Conservation (phyloP, 2,888 invertebrate species). For the Eupithecia subfuscata region DNA sequence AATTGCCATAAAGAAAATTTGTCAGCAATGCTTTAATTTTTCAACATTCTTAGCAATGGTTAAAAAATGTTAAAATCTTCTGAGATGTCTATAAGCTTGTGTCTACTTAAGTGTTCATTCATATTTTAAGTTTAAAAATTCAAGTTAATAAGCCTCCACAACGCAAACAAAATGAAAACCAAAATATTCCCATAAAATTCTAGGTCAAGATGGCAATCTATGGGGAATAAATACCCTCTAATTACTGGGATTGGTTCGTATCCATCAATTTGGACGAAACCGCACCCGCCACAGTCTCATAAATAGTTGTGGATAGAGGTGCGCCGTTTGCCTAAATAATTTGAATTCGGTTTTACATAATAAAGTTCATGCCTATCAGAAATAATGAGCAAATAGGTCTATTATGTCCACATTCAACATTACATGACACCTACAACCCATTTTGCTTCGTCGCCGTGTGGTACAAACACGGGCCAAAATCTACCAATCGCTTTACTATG, state of each 20-base stretch:
- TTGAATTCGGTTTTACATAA: background rate
- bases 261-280: conserved; percentile 46
- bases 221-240: conserved; percentile 46
- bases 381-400: background rate
- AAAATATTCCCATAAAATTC: conserved; percentile 31
- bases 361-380: background rate
- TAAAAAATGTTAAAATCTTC: too few relatives aligned
- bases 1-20: too few relatives aligned
- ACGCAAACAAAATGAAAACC: conserved; percentile 14
- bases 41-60: too few relatives aligned
- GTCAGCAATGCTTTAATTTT: too few relatives aligned
- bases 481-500: too few relatives aligned
- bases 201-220: conserved; percentile 44
- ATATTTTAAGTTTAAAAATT: background rate
- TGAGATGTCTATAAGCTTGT: too few relatives aligned
- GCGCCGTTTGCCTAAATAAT: background rate
- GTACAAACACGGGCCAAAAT: too few relatives aligned
- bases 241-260: conserved; percentile 46
- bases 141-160: background rate
- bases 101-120: too few relatives aligned
- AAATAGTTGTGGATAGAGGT: conserved; percentile 2
- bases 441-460: too few relatives aligned
- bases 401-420: background rate
- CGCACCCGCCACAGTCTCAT: conserved; percentile 33
- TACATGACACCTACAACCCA: too few relatives aligned